Base-by-base conservation (phyloP, 2,888 invertebrate species). In the Erebia palarica region DNA sequence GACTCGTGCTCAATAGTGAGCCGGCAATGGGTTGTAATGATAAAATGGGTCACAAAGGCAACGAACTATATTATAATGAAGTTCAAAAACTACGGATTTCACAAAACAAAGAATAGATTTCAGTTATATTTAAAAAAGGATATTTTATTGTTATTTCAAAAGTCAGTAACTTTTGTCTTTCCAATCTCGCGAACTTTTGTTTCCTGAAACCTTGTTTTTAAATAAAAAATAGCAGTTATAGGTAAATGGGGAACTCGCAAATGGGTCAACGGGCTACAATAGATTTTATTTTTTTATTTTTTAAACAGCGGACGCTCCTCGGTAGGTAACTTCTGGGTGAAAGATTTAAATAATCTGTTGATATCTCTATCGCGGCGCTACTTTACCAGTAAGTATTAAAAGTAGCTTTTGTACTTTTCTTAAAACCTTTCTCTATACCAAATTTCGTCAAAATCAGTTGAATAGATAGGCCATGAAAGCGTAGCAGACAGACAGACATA, bases 231-330 rank as follows among this genome's bases (percentile, higher is more conserved):
- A 64, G 63, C 51, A 44, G 53, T 67, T 73, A 60, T 71, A 64
- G 68, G 68, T 71, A 71, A 73, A 73, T 63, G 68, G 67, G 67
- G 59, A 67, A 67, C 58, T 60, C 51, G 70, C 27, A 74, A 73
- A 66, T 69, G 53, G 74, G 74, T 74, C 74, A 74, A 65, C 72
- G 59, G 66, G 53, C 49, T 55, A 74, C 70, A 69, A 70, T 70
- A 60, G 68, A 63, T 58, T 60, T 66, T 70, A 61, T 74, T 70
- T 65, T 72, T 70, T 58, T 66, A 69, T 18, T 47, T 16, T 66
- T 14, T 27, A 63, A 49, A 16, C 13, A 47, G 18, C 21, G 61
- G 47, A 14, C 21, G 63, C 63, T 49, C 63, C 9, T 14, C 47
- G 44, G 61, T 18, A 42, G 44, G 61, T 18, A 42, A 18, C 10